Evolutionary conservation across 2,888 invertebrate genomes (phyloP).

Genomic region (Smittia aterrima): DNA sequence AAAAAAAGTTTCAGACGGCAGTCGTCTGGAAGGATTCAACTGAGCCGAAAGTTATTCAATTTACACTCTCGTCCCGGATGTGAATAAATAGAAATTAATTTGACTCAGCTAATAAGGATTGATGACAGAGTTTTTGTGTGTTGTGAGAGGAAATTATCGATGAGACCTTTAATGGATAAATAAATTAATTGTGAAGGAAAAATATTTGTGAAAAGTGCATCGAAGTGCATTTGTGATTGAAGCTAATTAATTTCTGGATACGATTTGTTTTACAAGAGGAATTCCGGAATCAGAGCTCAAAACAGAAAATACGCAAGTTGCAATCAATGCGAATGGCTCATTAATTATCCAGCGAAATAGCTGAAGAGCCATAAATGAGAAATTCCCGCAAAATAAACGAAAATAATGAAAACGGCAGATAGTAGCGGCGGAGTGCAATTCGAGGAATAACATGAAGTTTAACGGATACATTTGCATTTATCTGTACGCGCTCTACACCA

Average conservation of each 20-base stretch:
- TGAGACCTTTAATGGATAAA: background rate
- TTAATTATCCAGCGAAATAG: background rate
- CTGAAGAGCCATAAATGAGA: no score
- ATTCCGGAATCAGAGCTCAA: background rate
- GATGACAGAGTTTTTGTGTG: background rate
- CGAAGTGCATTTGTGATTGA: no score
- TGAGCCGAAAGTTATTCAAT: constrained; percentile 37
- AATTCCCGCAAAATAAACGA: background rate
- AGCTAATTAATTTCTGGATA: no score
- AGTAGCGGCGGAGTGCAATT: background rate
- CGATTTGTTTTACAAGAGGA: no score
- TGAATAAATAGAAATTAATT: background rate
- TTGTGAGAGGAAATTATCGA: background rate
- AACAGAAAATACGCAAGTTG: background rate
- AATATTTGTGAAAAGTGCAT: no score
- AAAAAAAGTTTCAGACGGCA: background rate
- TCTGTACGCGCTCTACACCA: constrained; percentile 39
- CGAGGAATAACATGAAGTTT: constrained; percentile 28
- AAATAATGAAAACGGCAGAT: background rate
- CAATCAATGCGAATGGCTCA: background rate
- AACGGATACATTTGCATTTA: constrained; percentile 41
- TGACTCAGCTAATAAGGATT: background rate
- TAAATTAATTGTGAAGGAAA: no score
- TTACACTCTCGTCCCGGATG: background rate
- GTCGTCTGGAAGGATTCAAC: constrained; percentile 36